Percentiles rank a stretch among this genome's conserved stretches.
These are phyloP conservation scores for Stenotaenia linearis DNA, from an alignment of 2,888 invertebrate genomes.

Conservation along the genomic window DNA sequence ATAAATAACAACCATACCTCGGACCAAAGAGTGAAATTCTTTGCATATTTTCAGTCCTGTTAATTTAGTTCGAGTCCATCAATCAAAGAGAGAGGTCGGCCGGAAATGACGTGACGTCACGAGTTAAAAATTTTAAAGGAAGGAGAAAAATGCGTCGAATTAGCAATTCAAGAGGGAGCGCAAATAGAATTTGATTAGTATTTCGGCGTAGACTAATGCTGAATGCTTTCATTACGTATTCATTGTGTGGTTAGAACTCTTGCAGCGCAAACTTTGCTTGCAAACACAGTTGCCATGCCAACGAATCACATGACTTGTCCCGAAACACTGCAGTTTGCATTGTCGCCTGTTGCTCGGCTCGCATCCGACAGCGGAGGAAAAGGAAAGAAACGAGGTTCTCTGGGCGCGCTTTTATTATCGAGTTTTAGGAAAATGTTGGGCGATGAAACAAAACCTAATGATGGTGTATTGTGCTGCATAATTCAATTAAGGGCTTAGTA, in stretches of 20 bases:
- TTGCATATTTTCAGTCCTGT: neutral
- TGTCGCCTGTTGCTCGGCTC: neutral
- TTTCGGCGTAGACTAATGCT: neutral
- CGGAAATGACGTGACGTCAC: neutral
- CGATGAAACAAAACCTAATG: conserved; percentile 19
- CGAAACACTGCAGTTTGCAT: neutral
- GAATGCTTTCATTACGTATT: conserved; percentile 31
- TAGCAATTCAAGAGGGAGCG: neutral
- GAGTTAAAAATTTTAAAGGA: neutral
- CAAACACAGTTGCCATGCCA: conserved; percentile 12
- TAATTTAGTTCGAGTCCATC: neutral
- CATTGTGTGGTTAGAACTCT: conserved; percentile 30
- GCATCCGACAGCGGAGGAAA: neutral
- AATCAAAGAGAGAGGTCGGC: neutral
- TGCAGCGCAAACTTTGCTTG: conserved; percentile 19
- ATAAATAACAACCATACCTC: conserved; percentile 7
- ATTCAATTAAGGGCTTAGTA: conserved; percentile 10
- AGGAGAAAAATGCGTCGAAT: neutral
- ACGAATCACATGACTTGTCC: conserved; percentile 23
- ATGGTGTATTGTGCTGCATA: conserved; percentile 14
- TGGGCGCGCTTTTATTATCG: neutral
- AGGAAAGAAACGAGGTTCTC: neutral
- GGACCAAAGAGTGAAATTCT: neutral
- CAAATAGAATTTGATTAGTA: conserved; percentile 19
- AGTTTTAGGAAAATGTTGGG: neutral